Evolutionary conservation across 2,113 vertebrate genomes (phyloP).

Genomic region (Cyanoramphus novaezelandiae): DNA sequence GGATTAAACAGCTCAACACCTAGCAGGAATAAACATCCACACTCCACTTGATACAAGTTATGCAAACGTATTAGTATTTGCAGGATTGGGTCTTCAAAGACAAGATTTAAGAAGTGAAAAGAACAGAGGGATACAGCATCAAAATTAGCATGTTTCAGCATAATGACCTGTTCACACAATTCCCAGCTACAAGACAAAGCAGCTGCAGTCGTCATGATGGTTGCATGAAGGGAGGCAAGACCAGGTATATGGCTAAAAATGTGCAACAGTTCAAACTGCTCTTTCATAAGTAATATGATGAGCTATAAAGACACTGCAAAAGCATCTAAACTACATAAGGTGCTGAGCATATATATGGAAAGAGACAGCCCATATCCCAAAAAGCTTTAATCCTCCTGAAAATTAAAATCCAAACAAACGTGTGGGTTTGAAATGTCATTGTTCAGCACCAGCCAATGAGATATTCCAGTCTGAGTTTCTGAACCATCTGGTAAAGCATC

Average conservation of each 20-base stretch:
- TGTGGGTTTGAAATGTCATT: slow-evolving; percentile 67
- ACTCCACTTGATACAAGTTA: not conserved
- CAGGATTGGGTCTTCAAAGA: not conserved
- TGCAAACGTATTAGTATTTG: not conserved
- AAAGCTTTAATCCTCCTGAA: slow-evolving; percentile 64
- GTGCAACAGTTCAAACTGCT: not conserved
- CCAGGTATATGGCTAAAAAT: not conserved
- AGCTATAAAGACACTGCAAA: not conserved
- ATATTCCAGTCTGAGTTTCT: slow-evolving; percentile 58
- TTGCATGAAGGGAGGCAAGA: not conserved
- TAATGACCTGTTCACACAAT: not conserved
- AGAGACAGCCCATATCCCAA: slow-evolving; percentile 59
- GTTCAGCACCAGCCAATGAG: slow-evolving; percentile 55
- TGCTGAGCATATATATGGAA: slow-evolving; percentile 47
- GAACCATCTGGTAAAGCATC: slow-evolving; percentile 54
- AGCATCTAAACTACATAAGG: slow-evolving; percentile 38
- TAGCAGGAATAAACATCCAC: not conserved
- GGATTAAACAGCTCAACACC: not conserved
- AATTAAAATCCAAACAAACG: slow-evolving; percentile 59
- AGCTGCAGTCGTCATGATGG: fast-evolving
- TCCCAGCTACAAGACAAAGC: not conserved
- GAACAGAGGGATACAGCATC: not conserved
- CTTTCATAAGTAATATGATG: not conserved
- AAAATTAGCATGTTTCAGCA: not conserved
- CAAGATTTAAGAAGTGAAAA: not conserved